A percentile compares a stretch with the other conserved stretches of the same genome.
phyloP scores from a whole-genome alignment of 1,140 invertebrate species.

The Trissolcus basalis region DNA sequence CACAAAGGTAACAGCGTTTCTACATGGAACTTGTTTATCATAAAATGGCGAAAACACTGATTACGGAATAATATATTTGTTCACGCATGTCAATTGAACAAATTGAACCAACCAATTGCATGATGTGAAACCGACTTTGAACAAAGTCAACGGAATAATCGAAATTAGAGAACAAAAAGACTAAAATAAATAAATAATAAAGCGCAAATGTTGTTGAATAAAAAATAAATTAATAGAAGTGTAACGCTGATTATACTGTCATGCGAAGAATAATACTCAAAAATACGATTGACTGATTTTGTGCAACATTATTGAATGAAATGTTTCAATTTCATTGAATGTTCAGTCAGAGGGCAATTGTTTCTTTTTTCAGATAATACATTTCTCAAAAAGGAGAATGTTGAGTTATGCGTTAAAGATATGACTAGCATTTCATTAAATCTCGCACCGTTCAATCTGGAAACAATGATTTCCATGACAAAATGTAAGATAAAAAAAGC shows the following conservation, averaged over 20 bases:
- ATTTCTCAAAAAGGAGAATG: constrained; percentile 16
- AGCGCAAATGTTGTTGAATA: no score
- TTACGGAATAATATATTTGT: constrained; percentile 62
- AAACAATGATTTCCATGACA: no score
- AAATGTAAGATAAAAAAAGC: no score
- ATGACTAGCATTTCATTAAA: constrained; percentile 69
- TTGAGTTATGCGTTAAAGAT: constrained; percentile 55
- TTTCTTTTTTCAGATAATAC: not conserved
- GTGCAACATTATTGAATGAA: not conserved
- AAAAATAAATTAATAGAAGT: no score
- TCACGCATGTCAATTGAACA: constrained; percentile 59
- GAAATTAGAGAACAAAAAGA: no score
- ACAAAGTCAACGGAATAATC: not conserved
- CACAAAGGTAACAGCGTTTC: constrained; percentile 59
- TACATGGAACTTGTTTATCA: constrained; percentile 57
- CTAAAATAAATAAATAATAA: no score
- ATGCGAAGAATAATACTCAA: no score
- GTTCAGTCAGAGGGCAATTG: not conserved
- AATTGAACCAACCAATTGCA: constrained; percentile 57
- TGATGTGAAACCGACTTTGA: constrained; percentile 27
- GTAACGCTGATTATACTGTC: no score
- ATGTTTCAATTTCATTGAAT: constrained; percentile 2
- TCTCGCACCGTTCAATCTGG: constrained; percentile 21
- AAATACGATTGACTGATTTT: no score
- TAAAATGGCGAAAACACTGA: constrained; percentile 60